These are phyloP conservation scores for Drosophila austrosaltans DNA, from an alignment of 2,888 invertebrate species.

Conservation along the genomic window DNA sequence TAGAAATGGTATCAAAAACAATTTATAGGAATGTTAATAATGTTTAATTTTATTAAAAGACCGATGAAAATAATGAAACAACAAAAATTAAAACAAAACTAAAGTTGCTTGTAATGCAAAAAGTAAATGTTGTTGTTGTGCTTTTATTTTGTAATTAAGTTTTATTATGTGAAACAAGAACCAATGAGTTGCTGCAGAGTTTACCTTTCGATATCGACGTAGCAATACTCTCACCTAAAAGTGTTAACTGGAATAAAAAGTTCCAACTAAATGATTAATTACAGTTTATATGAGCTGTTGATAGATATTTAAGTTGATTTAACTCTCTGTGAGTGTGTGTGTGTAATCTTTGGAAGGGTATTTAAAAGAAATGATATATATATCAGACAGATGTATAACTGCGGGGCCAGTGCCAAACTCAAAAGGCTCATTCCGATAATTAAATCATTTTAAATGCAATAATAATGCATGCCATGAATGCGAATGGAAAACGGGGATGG, in stretches of 20 bases:
- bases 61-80: no score
- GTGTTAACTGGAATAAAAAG: no score
- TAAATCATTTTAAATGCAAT: slow-evolving; percentile 76
- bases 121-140: not conserved
- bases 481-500: not conserved
- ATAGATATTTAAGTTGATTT: no score
- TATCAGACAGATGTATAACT: slow-evolving; percentile 4
- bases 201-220: no score
- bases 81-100: not conserved
- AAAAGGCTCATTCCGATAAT: slow-evolving; percentile 52
- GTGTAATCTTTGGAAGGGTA: not conserved
- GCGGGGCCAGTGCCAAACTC: slow-evolving; percentile 8
- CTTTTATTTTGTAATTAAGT: slow-evolving; percentile 4
- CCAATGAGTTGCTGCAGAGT: no score
- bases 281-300: no score
- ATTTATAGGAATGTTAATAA: slow-evolving; percentile 1
- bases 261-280: no score
- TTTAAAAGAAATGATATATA: not conserved
- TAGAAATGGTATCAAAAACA: slow-evolving; percentile 1
- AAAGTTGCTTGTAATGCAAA: not conserved
- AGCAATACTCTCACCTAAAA: no score
- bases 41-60: slow-evolving; percentile 3
- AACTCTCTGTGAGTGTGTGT: no score
- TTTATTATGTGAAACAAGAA: not conserved
- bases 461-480: slow-evolving; percentile 35